Percentiles rank a stretch among this genome's conserved stretches.
Conservation (phyloP, 2,888 invertebrate genomes). For the Theodoxus fluviatilis region DNA sequence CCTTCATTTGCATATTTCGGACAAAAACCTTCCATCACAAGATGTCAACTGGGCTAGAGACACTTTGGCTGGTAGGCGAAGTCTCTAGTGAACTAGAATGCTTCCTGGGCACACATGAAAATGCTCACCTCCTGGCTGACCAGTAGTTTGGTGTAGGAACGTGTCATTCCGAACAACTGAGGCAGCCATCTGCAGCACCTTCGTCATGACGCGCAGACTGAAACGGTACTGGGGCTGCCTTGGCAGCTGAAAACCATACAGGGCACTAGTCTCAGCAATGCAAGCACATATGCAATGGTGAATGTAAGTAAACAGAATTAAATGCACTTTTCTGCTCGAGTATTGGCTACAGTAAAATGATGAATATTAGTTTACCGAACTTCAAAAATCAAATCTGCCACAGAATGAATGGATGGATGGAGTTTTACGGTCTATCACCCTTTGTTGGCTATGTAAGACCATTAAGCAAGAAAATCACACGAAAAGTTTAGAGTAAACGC, state of each 20-base stretch:
- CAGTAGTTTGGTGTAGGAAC: conserved; percentile 28
- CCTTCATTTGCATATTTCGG: not conserved
- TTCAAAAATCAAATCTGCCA: too few species aligned
- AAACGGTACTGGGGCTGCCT: conserved; percentile 41
- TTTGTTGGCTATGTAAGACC: too few species aligned
- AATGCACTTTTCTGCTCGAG: not conserved
- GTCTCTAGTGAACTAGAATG: not conserved
- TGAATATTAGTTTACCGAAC: not conserved
- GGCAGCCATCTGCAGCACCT: conserved; percentile 40
- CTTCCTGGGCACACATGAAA: not conserved
- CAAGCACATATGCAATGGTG: too few species aligned
- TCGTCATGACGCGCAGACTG: conserved; percentile 46
- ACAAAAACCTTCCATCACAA: not conserved
- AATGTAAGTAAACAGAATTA: not conserved
- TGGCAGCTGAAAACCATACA: conserved; percentile 39
- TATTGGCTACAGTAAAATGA: not conserved
- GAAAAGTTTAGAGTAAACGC: too few species aligned
- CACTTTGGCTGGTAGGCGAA: too few species aligned
- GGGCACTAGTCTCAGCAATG: too few species aligned
- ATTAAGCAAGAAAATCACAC: too few species aligned
- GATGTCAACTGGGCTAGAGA: not conserved
- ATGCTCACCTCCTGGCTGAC: conserved; percentile 16
- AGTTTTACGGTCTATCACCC: too few species aligned
- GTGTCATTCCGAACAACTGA: conserved; percentile 31
- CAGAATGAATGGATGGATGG: too few species aligned